Evolutionary conservation across 2,797 vertebrate genomes (phyloP).

Genomic region (Oreonectes daqikongensis): DNA sequence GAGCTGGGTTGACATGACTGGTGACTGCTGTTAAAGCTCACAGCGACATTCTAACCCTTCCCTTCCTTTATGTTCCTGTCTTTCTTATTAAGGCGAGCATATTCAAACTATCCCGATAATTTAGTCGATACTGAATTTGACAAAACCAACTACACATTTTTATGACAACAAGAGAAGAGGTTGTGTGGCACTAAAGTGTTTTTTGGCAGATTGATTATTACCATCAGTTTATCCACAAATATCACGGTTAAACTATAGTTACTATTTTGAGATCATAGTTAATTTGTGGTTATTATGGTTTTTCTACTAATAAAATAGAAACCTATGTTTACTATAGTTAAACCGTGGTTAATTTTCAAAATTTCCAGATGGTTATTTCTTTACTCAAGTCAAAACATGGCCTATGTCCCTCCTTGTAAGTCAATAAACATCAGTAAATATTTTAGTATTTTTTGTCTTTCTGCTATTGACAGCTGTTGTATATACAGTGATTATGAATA

Average conservation of each 20-base stretch:
- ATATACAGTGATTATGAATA: neutral
- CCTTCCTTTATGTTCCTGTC: neutral
- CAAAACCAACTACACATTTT: neutral
- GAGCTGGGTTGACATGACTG: conserved; percentile 6
- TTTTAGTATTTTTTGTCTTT: too few relatives aligned
- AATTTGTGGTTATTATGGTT: too few relatives aligned
- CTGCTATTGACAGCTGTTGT: neutral
- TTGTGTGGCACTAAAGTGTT: too few relatives aligned
- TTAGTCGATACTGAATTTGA: neutral
- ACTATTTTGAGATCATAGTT: too few relatives aligned
- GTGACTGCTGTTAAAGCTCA: conserved; percentile 19
- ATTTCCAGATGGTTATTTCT: neutral
- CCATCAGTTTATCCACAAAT: too few relatives aligned
- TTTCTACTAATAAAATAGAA: too few relatives aligned
- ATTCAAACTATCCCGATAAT: neutral
- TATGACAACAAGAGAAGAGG: neutral
- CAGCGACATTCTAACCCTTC: neutral
- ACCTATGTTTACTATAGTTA: too few relatives aligned
- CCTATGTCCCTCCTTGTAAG: neutral
- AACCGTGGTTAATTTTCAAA: too few relatives aligned
- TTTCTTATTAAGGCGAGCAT: neutral
- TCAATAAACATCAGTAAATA: too few relatives aligned
- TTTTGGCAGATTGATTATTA: too few relatives aligned
- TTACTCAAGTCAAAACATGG: neutral
- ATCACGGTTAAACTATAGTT: too few relatives aligned